phyloP scores from a whole-genome alignment of 2,888 invertebrate species.

The Aricia artaxerxes region DNA sequence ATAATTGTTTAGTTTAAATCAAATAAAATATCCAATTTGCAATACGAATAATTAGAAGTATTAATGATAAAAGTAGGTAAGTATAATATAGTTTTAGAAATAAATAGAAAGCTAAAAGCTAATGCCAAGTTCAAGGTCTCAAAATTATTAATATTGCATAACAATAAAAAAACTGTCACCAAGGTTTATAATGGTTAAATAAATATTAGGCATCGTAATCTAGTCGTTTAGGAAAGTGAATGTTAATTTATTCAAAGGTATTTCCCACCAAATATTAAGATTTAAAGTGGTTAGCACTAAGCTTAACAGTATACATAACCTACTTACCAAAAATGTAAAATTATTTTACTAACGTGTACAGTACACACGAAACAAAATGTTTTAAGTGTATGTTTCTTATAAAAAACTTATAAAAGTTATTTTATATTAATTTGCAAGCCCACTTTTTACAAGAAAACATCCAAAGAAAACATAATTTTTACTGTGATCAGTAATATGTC shows the following conservation, averaged over 20 bases:
- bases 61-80: neutral
- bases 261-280: neutral
- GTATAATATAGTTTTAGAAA: neutral
- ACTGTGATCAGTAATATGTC: neutral
- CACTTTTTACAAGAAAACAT: neutral
- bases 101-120: neutral
- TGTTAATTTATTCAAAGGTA: neutral
- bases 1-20: neutral
- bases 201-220: neutral
- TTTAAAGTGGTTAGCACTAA: neutral
- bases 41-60: neutral
- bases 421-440: neutral
- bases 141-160: slow-evolving; percentile 33
- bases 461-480: neutral
- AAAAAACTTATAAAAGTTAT: neutral
- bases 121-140: slow-evolving; percentile 16
- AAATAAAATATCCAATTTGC: neutral
- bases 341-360: neutral
- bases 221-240: neutral
- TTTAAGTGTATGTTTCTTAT: neutral
- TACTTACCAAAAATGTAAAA: neutral
- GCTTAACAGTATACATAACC: neutral
- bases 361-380: neutral
- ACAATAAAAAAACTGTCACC: slow-evolving; percentile 17
- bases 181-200: neutral